These are phyloP conservation scores for Melanotaenia maccullochi DNA, from an alignment of 2,797 vertebrate genomes.

Conservation along the genomic window DNA sequence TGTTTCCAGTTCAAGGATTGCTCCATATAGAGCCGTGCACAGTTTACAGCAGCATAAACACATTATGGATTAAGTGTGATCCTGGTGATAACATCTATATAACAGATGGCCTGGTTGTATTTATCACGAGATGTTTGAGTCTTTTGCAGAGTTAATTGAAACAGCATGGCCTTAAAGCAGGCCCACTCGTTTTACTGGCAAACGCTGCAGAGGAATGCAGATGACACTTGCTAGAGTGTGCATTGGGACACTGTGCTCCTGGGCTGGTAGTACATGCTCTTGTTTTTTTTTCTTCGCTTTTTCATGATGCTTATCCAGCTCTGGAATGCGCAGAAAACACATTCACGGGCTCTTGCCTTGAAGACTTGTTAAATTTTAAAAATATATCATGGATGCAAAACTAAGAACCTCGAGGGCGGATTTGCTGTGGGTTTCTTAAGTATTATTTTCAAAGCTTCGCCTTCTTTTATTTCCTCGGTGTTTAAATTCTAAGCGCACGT, in stretches of 20 bases:
- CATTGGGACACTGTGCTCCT: conserved; percentile 49
- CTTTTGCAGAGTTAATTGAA: conserved; percentile 66
- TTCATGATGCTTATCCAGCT: conserved; percentile 12
- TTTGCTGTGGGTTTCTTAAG: conserved; percentile 18
- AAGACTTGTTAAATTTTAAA: neutral
- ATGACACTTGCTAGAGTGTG: conserved; percentile 54
- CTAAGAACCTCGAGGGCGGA: conserved; percentile 6
- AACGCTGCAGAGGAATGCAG: conserved; percentile 64
- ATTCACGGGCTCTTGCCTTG: conserved; percentile 3
- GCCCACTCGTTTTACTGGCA: conserved; percentile 45
- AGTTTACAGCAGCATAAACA: conserved; percentile 66
- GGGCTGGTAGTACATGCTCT: neutral
- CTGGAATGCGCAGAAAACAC: neutral
- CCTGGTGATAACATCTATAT: conserved; percentile 51
- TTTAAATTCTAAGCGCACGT: conserved; percentile 51
- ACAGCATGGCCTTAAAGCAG: conserved; percentile 64
- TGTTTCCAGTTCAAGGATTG: conserved; percentile 38
- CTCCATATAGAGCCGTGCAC: conserved; percentile 19
- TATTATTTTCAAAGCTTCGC: conserved; percentile 17
- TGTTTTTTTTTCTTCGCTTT: conserved; percentile 8
- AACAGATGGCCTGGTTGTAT: conserved; percentile 60
- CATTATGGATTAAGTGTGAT: conserved; percentile 70
- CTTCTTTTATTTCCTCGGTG: conserved; percentile 12
- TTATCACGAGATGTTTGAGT: conserved; percentile 65
- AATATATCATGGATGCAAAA: conserved; percentile 13